Evolutionary conservation across 2,797 vertebrate species (phyloP).

Genomic region (Lagocephalus sceleratus): DNA sequence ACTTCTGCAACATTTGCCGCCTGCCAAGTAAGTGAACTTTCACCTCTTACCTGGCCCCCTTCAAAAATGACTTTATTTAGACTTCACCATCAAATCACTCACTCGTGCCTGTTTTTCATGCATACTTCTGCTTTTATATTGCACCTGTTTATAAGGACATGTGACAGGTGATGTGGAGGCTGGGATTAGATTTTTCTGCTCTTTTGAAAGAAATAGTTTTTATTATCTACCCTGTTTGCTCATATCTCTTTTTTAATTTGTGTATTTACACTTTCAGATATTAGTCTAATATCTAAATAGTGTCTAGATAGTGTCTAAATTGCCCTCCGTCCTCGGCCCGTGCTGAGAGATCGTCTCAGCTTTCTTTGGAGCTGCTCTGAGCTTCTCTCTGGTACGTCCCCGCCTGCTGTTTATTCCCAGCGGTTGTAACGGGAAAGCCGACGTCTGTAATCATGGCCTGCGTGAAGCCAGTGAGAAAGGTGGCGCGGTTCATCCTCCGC

Average conservation of each 20-base stretch:
- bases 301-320: no score
- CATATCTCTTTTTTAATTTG: no score
- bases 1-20: conserved; percentile 61
- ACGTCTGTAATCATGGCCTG: conserved; percentile 49
- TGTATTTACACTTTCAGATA: no score
- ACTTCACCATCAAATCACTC: neutral
- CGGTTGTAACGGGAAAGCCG: conserved; percentile 29
- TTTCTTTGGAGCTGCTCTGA: conserved; percentile 12
- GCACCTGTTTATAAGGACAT: neutral
- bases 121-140: no score
- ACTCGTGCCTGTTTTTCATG: neutral
- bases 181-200: conserved; percentile 8
- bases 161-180: conserved; percentile 49
- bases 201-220: neutral
- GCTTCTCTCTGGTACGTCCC: conserved; percentile 8
- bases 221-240: no score
- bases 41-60: conserved; percentile 17
- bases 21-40: conserved; percentile 74
- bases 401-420: conserved; percentile 36
- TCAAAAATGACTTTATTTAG: neutral
- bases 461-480: no score
- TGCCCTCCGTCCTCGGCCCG: neutral
- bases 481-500: no score
- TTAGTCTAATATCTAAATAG: no score
- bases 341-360: conserved; percentile 9